Percentiles rank a stretch among this genome's conserved stretches.
These are phyloP conservation scores for Microplitis demolitor DNA, from an alignment of 1,140 invertebrate genomes.

Conservation along the genomic window DNA sequence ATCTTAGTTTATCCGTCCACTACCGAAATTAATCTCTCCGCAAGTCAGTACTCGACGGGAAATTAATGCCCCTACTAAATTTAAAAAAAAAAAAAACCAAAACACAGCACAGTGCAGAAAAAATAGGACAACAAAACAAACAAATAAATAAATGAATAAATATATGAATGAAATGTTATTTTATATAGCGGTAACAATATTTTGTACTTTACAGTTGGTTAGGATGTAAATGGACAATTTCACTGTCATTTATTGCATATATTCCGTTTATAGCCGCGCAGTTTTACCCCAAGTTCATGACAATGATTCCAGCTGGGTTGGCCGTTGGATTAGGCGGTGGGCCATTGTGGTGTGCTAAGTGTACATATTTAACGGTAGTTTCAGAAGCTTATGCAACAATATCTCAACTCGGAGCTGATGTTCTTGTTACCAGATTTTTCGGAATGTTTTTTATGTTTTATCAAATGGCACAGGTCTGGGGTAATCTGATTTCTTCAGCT, in stretches of 20 bases:
- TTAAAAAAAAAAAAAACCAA: background rate
- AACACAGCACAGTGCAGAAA: too few species aligned
- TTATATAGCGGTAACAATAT: background rate
- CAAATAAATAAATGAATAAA: too few species aligned
- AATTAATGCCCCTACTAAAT: background rate
- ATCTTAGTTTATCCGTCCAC: background rate
- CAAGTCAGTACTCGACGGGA: background rate
- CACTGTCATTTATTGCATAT: slow-evolving; percentile 82
- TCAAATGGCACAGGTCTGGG: slow-evolving; percentile 91
- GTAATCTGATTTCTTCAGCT: slow-evolving; percentile 88
- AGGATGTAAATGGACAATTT: slow-evolving; percentile 86
- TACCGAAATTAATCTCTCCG: background rate
- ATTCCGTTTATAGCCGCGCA: slow-evolving; percentile 87
- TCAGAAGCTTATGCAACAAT: slow-evolving; percentile 73
- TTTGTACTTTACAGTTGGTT: slow-evolving; percentile 68
- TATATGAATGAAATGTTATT: background rate
- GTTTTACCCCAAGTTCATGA: slow-evolving; percentile 82
- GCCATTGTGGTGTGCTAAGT: slow-evolving; percentile 89
- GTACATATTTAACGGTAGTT: slow-evolving; percentile 83
- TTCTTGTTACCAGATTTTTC: slow-evolving; percentile 83
- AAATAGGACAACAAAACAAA: background rate
- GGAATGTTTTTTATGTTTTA: slow-evolving; percentile 93
- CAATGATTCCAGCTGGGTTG: slow-evolving; percentile 84
- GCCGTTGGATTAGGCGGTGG: slow-evolving; percentile 85
- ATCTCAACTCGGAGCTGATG: slow-evolving; percentile 70